phyloP scores from a whole-genome alignment of 2,113 vertebrate genomes.

The Polypterus senegalus region DNA sequence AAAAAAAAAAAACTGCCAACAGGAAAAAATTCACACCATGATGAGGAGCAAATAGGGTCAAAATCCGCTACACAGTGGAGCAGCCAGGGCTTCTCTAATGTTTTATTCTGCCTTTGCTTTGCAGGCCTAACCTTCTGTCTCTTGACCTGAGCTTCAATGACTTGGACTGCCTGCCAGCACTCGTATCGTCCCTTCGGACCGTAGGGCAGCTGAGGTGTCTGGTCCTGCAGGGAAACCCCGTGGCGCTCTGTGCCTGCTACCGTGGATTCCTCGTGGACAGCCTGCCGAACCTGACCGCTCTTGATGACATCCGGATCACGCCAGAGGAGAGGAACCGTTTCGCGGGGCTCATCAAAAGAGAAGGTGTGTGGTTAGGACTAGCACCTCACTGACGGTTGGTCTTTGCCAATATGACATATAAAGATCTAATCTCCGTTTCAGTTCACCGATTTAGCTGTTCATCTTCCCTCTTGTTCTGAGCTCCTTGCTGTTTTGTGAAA shows the following conservation, averaged over 20 bases:
- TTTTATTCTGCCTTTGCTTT: neutral
- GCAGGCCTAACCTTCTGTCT: conserved; percentile 70
- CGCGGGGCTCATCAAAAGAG: conserved; percentile 35
- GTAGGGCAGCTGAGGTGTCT: conserved; percentile 51
- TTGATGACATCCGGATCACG: conserved; percentile 50
- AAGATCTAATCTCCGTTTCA: neutral
- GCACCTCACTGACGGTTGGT: too few species aligned
- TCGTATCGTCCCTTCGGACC: conserved; percentile 38
- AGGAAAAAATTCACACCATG: neutral
- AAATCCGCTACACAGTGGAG: neutral
- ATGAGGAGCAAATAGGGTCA: neutral
- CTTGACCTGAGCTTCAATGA: conserved; percentile 72
- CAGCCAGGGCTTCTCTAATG: neutral
- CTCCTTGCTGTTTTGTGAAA: too few species aligned
- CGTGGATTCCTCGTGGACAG: conserved; percentile 62
- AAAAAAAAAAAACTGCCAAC: too few species aligned
- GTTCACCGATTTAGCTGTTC: too few species aligned
- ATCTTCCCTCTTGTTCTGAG: too few species aligned
- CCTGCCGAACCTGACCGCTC: conserved; percentile 44
- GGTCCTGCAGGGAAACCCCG: conserved; percentile 66
- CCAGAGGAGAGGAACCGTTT: conserved; percentile 47
- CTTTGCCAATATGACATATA: too few species aligned
- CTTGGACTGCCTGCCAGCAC: conserved; percentile 43
- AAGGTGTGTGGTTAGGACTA: conserved; percentile 32
- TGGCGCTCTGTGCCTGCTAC: conserved; percentile 57